Conservation (phyloP, 2,888 invertebrate species). For the Ennomos fuscantarius region DNA sequence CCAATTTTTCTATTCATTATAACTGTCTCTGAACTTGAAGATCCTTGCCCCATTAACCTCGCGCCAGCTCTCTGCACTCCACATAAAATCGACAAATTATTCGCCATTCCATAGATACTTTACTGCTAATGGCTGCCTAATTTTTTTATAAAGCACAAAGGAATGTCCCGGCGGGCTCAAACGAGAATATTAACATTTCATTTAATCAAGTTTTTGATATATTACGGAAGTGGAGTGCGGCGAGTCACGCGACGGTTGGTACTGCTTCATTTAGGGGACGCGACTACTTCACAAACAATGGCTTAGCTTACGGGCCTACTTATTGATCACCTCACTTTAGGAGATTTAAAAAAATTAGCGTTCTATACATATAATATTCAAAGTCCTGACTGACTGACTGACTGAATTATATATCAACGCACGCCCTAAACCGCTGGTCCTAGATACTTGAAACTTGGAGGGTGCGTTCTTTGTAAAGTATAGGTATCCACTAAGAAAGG, state of each 20-base stretch:
- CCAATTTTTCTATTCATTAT: too few relatives aligned
- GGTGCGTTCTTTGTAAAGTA: too few relatives aligned
- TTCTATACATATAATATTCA: too few relatives aligned
- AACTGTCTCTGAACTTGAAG: too few relatives aligned
- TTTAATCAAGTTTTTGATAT: constrained; percentile 11
- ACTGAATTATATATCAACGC: too few relatives aligned
- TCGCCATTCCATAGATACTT: not conserved
- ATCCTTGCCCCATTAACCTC: not conserved
- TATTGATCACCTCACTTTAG: too few relatives aligned
- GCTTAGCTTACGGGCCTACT: not conserved
- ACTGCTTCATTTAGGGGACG: not conserved
- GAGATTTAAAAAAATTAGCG: too few relatives aligned
- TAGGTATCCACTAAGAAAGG: too few relatives aligned
- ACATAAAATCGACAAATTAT: not conserved
- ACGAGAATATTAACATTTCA: constrained; percentile 20
- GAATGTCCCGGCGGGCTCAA: constrained; percentile 1
- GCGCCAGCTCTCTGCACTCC: not conserved
- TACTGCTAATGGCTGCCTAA: not conserved
- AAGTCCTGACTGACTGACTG: too few relatives aligned
- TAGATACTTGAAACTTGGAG: too few relatives aligned
- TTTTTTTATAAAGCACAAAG: constrained; percentile 6
- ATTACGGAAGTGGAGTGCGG: not conserved
- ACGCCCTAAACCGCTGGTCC: too few relatives aligned
- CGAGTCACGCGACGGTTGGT: constrained; percentile 4
- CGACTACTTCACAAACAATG: not conserved